Percentiles rank a stretch among this genome's conserved stretches.
phyloP scores from a whole-genome alignment of 2,888 invertebrate species.

The Tetragonisca angustula region DNA sequence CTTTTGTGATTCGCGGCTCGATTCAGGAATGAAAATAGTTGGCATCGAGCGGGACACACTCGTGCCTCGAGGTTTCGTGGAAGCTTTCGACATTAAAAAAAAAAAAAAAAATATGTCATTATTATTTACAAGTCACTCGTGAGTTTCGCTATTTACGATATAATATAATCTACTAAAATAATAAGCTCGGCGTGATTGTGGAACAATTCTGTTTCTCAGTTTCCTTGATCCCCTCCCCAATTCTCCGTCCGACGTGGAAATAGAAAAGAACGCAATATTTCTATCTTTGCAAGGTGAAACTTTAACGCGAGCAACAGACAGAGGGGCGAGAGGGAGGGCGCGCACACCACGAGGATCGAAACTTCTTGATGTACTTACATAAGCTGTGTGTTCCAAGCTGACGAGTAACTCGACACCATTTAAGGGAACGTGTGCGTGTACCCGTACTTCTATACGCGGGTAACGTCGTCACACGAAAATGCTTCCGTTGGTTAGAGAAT shows the following conservation, averaged over 20 bases:
- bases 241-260: neutral
- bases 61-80: neutral
- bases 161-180: too few relatives aligned
- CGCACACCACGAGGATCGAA: constrained; percentile 53
- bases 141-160: too few relatives aligned
- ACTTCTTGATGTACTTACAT: constrained; percentile 75
- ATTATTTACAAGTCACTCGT: constrained; percentile 10
- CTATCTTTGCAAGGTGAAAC: constrained; percentile 24
- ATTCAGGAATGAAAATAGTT: constrained; percentile 10
- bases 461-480: constrained; percentile 49
- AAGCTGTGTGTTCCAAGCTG: constrained; percentile 74
- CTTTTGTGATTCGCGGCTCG: neutral
- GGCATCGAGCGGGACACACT: constrained; percentile 6
- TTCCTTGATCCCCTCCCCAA: neutral
- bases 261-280: constrained; percentile 9
- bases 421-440: constrained; percentile 58
- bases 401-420: constrained; percentile 77
- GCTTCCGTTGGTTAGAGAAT: constrained; percentile 43
- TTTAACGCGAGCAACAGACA: constrained; percentile 3
- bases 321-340: neutral
- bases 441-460: constrained; percentile 31
- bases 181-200: neutral
- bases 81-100: neutral
- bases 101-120: neutral
- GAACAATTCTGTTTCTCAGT: constrained; percentile 2